Evolutionary conservation across 92 coral and sea anemone species (phyloP).

Genomic region (Porites rus): DNA sequence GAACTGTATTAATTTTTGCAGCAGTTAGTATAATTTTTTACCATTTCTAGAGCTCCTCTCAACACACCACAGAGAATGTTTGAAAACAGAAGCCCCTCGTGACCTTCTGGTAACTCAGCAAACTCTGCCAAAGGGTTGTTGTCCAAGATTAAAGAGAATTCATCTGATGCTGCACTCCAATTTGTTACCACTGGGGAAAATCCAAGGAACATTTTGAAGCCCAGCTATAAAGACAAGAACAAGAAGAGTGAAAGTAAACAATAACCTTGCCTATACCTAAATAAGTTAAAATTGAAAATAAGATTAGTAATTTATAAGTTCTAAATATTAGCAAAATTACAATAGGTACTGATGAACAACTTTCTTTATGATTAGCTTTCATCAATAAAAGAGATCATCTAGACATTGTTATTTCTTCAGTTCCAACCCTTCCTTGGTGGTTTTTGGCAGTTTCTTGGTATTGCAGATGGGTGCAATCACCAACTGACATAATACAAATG

Average conservation of each 20-base stretch:
- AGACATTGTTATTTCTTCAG: no score
- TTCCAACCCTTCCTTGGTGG: no score
- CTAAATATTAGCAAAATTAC: neutral
- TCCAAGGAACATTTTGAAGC: slow-evolving; percentile 99
- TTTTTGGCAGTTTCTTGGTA: no score
- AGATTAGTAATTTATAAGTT: no score
- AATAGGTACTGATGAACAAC: neutral
- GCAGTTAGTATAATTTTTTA: slow-evolving; percentile 12
- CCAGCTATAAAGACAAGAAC: slow-evolving; percentile 61
- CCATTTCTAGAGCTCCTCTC: slow-evolving; percentile 98
- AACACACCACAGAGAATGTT: slow-evolving; percentile 96
- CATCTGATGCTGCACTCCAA: slow-evolving; percentile 98
- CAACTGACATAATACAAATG: no score
- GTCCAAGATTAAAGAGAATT: slow-evolving; percentile 91
- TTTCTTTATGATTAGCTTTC: no score
- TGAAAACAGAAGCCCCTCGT: slow-evolving; percentile 91
- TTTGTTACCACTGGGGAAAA: slow-evolving; percentile 93
- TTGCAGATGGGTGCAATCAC: no score
- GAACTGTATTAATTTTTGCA: neutral
- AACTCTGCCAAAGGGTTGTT: slow-evolving; percentile 98
- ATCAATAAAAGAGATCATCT: neutral
- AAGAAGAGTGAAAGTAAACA: neutral
- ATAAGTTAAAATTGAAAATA: neutral
- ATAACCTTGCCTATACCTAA: neutral
- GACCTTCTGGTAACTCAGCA: slow-evolving; percentile 94